These are phyloP conservation scores for Drosophila pseudoananassae DNA, from an alignment of 1,140 invertebrate genomes.

Conservation along the genomic window DNA sequence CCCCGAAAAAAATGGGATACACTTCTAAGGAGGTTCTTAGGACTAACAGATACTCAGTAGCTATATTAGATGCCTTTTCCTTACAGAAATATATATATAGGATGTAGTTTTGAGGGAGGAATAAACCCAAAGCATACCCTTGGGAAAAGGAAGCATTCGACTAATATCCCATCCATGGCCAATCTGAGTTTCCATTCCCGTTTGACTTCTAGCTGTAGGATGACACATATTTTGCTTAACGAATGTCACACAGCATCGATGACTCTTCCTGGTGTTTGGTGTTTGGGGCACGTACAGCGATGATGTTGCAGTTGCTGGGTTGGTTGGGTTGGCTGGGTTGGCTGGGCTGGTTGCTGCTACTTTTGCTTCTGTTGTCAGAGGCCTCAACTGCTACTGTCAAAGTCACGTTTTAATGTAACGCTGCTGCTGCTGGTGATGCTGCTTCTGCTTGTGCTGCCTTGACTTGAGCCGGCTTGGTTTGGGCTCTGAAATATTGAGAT, in stretches of 20 bases:
- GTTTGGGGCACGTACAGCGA: slow-evolving; percentile 35
- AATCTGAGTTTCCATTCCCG: slow-evolving; percentile 31
- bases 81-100: no score
- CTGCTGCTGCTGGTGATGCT: slow-evolving; percentile 44
- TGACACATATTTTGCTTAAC: slow-evolving; percentile 79
- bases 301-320: slow-evolving; percentile 33
- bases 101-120: background rate
- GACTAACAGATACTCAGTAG: slow-evolving; percentile 7
- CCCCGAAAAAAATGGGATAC: slow-evolving; percentile 29
- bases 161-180: slow-evolving; percentile 35
- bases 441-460: background rate
- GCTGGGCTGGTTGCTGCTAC: slow-evolving; percentile 45
- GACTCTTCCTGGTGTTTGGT: slow-evolving; percentile 39
- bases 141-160: slow-evolving; percentile 25
- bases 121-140: slow-evolving; percentile 29
- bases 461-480: slow-evolving; percentile 5
- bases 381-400: slow-evolving; percentile 78
- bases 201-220: slow-evolving; percentile 34
- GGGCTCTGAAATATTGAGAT: slow-evolving; percentile 75
- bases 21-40: background rate
- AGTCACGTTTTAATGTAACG: slow-evolving; percentile 80
- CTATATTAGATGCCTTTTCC: background rate
- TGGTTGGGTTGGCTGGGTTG: slow-evolving; percentile 23
- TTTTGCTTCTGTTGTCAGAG: slow-evolving; percentile 58
- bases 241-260: slow-evolving; percentile 69